phyloP scores from a whole-genome alignment of 1,140 invertebrate genomes.

The Arion vulgaris region DNA sequence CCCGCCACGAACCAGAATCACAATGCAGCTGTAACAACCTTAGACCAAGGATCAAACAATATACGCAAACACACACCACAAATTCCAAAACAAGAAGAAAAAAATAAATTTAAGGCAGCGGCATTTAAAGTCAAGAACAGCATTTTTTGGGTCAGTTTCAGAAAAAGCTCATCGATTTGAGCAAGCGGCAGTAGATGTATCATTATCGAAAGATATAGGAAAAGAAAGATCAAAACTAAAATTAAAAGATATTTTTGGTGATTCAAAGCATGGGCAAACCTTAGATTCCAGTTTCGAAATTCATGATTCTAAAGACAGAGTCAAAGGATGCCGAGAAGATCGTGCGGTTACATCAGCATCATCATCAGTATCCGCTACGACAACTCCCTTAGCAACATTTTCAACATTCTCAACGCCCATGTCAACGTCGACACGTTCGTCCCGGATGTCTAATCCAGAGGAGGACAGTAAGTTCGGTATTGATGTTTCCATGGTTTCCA shows the following conservation, averaged over 20 bases:
- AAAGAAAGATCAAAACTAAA: neutral
- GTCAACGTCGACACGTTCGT: slow-evolving; percentile 12
- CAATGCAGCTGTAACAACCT: neutral
- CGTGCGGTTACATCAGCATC: neutral
- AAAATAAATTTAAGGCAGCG: neutral
- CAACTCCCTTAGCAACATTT: neutral
- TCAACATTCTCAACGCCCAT: neutral
- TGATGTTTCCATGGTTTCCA: neutral
- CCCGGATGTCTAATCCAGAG: slow-evolving; percentile 22
- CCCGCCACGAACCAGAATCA: neutral
- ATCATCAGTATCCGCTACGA: neutral
- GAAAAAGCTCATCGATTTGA: slow-evolving; percentile 34
- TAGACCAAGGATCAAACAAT: neutral
- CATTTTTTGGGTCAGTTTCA: slow-evolving; percentile 22
- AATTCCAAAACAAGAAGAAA: neutral
- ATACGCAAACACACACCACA: too few relatives aligned
- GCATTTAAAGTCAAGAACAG: slow-evolving; percentile 4
- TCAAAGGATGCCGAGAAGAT: neutral
- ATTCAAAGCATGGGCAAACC: neutral
- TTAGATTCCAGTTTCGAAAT: neutral
- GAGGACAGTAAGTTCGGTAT: neutral
- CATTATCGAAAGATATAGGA: neutral
- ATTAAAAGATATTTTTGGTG: neutral
- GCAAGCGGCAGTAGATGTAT: neutral
- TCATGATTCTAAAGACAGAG: neutral